A percentile compares a stretch with the other conserved stretches of the same genome.
Evolutionary conservation across 2,888 invertebrate genomes (phyloP).

Genomic region (Gastracanthus pulcherrimus): DNA sequence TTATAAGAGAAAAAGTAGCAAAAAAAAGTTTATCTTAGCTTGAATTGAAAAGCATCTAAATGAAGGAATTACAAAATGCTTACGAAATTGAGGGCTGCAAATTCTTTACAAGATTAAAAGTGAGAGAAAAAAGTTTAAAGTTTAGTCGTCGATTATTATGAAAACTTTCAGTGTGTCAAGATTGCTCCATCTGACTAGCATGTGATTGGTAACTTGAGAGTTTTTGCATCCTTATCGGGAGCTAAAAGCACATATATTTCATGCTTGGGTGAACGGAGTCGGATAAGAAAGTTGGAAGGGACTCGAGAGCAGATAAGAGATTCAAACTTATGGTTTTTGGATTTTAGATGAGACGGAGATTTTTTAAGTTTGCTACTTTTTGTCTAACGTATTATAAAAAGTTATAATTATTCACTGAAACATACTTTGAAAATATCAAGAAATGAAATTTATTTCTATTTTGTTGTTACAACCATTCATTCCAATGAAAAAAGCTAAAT

Average conservation of each 20-base stretch:
- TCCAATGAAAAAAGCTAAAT: too few relatives aligned
- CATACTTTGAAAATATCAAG: background rate
- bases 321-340: slow-evolving; percentile 21
- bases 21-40: too few relatives aligned
- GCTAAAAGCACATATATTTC: background rate
- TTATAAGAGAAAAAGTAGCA: too few relatives aligned
- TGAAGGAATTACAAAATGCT: too few relatives aligned
- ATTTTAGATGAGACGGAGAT: background rate
- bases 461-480: too few relatives aligned
- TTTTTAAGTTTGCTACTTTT: background rate
- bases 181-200: slow-evolving; percentile 6
- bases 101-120: background rate
- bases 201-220: slow-evolving; percentile 19
- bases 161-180: slow-evolving; percentile 1
- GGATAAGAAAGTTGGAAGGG: background rate
- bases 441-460: too few relatives aligned
- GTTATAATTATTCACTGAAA: background rate
- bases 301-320: background rate
- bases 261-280: background rate
- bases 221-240: slow-evolving; percentile 12
- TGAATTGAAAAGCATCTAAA: too few relatives aligned
- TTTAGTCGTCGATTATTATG: slow-evolving; percentile 10
- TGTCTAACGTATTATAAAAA: background rate
- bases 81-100: background rate
- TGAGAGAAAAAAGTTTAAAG: background rate